Evolutionary conservation across 2,797 vertebrate species (phyloP).

Genomic region (Vespertilio murinus): DNA sequence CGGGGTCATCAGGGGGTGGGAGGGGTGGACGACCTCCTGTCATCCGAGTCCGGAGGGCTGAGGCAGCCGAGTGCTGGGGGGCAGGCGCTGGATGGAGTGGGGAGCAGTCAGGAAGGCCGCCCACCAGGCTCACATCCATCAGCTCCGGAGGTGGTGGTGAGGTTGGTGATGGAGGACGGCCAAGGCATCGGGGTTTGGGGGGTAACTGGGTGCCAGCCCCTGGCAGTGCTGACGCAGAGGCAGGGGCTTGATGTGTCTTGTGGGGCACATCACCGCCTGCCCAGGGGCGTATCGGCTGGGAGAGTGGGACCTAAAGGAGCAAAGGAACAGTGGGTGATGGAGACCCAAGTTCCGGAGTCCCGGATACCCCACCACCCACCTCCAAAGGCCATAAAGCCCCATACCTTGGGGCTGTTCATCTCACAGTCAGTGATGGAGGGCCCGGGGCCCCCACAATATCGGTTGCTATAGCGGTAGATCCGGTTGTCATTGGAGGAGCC

Average conservation of each 20-base stretch:
- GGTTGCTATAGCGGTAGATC: constrained; percentile 95
- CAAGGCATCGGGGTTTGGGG: constrained; percentile 87
- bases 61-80: constrained; percentile 93
- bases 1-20: constrained; percentile 85
- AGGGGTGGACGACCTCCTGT: constrained; percentile 86
- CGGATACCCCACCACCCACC: not conserved
- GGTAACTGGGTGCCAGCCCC: constrained; percentile 84
- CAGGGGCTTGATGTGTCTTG: constrained; percentile 90
- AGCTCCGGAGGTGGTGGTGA: constrained; percentile 88
- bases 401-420: constrained; percentile 96
- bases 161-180: constrained; percentile 86
- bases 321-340: not conserved
- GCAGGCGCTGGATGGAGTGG: constrained; percentile 88
- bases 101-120: constrained; percentile 89
- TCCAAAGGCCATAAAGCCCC: not conserved
- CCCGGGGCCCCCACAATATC: constrained; percentile 94
- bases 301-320: constrained; percentile 88
- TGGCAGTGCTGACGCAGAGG: constrained; percentile 91
- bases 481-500: constrained; percentile 97
- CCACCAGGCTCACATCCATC: constrained; percentile 92
- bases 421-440: constrained; percentile 94
- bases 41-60: constrained; percentile 97
- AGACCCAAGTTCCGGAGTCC: not conserved
- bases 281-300: constrained; percentile 94
- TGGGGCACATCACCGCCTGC: constrained; percentile 90